A percentile compares a stretch with the other conserved stretches of the same genome.
These are phyloP conservation scores for Neomorphus geoffroyi DNA, from an alignment of 2,797 vertebrate species.

Conservation along the genomic window DNA sequence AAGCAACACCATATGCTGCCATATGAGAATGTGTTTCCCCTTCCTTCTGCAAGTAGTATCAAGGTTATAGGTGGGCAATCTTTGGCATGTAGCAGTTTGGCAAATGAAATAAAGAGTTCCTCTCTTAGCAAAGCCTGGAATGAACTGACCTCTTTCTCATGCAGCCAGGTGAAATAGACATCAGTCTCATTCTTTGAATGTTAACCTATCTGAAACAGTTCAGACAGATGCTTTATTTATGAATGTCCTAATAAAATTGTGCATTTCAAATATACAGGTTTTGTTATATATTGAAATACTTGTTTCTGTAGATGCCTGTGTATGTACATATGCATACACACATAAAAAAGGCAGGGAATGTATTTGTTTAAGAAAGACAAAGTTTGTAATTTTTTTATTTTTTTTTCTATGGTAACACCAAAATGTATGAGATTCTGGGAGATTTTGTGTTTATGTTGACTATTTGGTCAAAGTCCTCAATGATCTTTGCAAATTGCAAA, in stretches of 20 bases:
- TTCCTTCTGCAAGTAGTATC: not conserved
- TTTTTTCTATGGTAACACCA: not conserved
- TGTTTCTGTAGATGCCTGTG: not conserved
- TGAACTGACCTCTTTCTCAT: not conserved
- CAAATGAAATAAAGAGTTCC: not conserved
- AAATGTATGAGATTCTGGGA: rapidly evolving
- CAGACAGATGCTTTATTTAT: not conserved
- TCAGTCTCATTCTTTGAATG: not conserved
- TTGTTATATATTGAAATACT: not conserved
- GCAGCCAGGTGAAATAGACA: not conserved
- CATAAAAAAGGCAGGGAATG: not conserved
- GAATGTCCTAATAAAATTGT: not conserved
- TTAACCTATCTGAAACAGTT: not conserved
- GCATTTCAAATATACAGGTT: not conserved
- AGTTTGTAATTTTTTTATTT: not conserved
- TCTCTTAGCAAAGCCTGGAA: not conserved
- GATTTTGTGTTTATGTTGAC: not conserved
- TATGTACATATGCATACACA: not conserved
- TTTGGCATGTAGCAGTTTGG: not conserved
- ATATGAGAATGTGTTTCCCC: not conserved
- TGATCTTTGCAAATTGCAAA: not conserved
- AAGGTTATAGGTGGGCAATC: not conserved
- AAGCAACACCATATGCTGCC: rapidly evolving
- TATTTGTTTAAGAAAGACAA: not conserved
- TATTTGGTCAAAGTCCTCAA: not conserved